Evolutionary conservation across 2,113 vertebrate genomes (phyloP), one percentile per base, ranked within the genome.

Genomic region (Podarcis muralis): DNA sequence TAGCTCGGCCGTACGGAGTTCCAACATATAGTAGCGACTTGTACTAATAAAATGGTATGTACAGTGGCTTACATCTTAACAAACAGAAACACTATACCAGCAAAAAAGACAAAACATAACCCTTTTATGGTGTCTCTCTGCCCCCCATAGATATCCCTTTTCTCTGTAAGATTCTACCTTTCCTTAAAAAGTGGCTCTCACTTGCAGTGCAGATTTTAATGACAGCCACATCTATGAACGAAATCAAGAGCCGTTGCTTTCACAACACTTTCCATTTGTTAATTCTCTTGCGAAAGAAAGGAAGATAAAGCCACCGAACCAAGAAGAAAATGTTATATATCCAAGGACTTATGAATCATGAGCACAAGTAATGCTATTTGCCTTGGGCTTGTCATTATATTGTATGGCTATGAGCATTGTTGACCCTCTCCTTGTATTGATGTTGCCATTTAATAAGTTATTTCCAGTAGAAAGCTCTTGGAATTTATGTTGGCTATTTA

Each of bases 371-470:
- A 79, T 69, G 30, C 18, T 69, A n/a, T 69, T 69, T 80, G 65
- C 62, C 85, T 79, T 80, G 85, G 76, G 35, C 40, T 65, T 87
- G 59, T 88, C 87, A 88, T 40, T 30, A 35, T 76, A 75, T 25
- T 32, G 27, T 32, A 76, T 53, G 57, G 20, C 75, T 87, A 22
- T 66, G 20, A 11, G 11, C 35, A 65, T 32, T 37, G n/a, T 37
- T 87, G 78, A 74, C 68, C 48, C 68, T 87, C 30, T 69, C 57
- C 27, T 40, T 32, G 25, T 76, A 83, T 48, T 83, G 87, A 82
- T 43, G 80, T 83, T 83, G 80, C 35, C 30, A 83, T 76, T 88
- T 75, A 83, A 88, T 40, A 88, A 76, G 71, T 74, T 75, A 75
- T 83, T 88, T 83, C 87, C 71, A 83, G 35, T 27, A 65, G 23